Conservation (phyloP, 2,113 vertebrate genomes). For the Salvelinus alpinus region DNA sequence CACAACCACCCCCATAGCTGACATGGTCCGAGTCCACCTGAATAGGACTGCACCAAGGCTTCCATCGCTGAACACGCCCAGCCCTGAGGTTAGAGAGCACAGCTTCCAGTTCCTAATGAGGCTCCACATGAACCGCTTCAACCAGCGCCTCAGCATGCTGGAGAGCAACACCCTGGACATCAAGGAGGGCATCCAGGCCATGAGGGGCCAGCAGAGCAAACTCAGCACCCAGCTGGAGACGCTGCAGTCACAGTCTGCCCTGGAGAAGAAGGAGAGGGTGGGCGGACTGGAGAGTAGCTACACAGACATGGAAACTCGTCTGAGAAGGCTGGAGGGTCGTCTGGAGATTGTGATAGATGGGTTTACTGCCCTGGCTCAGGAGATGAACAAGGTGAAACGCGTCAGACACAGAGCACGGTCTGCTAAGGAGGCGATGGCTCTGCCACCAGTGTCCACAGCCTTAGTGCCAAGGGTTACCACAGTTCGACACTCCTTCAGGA, state of each 20-base stretch:
- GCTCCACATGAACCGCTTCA: constrained; percentile 67
- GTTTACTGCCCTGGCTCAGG: constrained; percentile 71
- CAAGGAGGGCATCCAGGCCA: constrained; percentile 59
- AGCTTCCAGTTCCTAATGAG: constrained; percentile 66
- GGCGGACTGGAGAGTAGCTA: constrained; percentile 56
- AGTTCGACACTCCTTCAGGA: no score
- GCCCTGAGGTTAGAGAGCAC: constrained; percentile 41
- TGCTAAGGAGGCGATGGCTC: constrained; percentile 27
- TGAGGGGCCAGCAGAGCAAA: constrained; percentile 55
- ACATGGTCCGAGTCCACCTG: constrained; percentile 6
- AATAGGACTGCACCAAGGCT: constrained; percentile 34
- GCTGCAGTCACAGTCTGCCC: constrained; percentile 26
- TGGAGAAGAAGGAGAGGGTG: constrained; percentile 51
- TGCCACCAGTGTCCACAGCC: constrained; percentile 27
- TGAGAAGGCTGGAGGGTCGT: constrained; percentile 63
- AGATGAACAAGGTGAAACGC: constrained; percentile 71
- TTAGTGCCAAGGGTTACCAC: neutral
- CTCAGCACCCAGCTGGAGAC: constrained; percentile 59
- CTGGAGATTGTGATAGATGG: constrained; percentile 75
- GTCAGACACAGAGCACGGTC: constrained; percentile 43
- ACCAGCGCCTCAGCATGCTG: constrained; percentile 70
- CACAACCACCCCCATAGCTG: neutral
- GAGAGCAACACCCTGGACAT: constrained; percentile 70
- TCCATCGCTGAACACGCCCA: constrained; percentile 56
- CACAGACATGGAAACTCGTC: constrained; percentile 58